Evolutionary conservation across 2,113 vertebrate genomes (phyloP).

Genomic region (Peucedramus taeniatus): DNA sequence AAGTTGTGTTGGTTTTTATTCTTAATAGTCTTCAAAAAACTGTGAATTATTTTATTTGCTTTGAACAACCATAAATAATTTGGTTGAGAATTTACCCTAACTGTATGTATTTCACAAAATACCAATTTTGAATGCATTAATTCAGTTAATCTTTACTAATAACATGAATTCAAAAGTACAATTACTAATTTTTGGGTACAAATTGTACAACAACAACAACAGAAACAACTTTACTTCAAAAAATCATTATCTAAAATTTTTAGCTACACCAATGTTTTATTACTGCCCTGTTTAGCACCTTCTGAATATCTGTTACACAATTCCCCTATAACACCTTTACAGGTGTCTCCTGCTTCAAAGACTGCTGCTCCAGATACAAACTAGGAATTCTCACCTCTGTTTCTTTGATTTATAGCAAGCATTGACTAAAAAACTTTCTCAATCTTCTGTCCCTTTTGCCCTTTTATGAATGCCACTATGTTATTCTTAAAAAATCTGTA

Average conservation of each 20-base stretch:
- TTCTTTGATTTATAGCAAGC: background rate
- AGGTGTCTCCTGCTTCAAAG: background rate
- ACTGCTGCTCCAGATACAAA: background rate
- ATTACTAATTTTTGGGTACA: background rate
- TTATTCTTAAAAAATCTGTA: background rate
- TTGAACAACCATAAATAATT: background rate
- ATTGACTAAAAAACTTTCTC: background rate
- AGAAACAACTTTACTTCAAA: background rate
- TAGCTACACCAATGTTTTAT: background rate
- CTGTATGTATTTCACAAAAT: background rate
- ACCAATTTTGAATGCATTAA: background rate
- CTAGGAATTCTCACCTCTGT: background rate
- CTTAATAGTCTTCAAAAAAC: background rate
- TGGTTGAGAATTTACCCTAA: background rate
- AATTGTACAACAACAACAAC: background rate
- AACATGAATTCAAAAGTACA: background rate
- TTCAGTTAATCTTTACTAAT: background rate
- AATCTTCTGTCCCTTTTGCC: background rate
- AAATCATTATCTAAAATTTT: background rate
- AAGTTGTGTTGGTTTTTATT: accelerated
- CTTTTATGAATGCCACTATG: background rate
- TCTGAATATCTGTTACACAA: background rate
- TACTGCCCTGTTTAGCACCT: background rate
- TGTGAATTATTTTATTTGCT: background rate
- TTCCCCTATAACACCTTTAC: background rate